Conservation (phyloP, 2,113 vertebrate genomes). For the Puffinus mauretanicus region DNA sequence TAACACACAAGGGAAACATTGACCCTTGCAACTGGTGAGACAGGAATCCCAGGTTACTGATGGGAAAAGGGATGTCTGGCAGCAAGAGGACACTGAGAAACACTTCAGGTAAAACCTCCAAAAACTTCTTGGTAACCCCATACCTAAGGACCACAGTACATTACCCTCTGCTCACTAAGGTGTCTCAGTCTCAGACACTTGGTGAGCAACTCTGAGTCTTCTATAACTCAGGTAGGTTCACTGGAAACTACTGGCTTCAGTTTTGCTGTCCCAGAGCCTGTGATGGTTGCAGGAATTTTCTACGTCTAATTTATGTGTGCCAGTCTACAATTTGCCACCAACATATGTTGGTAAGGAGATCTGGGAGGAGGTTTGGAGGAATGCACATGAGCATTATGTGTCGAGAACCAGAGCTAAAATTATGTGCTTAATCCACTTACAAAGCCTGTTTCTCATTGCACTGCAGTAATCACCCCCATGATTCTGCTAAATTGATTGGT, state of each 20-base stretch:
- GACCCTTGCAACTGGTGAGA: background rate
- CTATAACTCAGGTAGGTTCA: background rate
- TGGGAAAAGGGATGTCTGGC: background rate
- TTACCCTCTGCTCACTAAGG: background rate
- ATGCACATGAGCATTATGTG: background rate
- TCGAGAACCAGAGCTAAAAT: background rate
- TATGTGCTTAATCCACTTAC: background rate
- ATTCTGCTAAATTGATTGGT: background rate
- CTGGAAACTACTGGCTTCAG: background rate
- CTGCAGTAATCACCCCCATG: background rate
- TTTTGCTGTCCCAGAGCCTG: background rate
- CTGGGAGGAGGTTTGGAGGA: background rate
- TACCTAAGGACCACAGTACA: background rate
- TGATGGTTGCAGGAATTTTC: background rate
- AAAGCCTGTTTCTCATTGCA: background rate
- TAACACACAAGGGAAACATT: background rate
- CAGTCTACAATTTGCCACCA: background rate
- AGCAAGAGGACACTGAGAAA: background rate
- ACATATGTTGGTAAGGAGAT: background rate
- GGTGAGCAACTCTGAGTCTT: background rate
- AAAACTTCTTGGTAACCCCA: background rate
- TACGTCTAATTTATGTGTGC: background rate
- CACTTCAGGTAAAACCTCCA: background rate
- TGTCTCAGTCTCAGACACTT: background rate
- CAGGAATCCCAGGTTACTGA: background rate